Base-by-base conservation (phyloP, 2,888 invertebrate genomes). In the Drosophila neonasuta region DNA sequence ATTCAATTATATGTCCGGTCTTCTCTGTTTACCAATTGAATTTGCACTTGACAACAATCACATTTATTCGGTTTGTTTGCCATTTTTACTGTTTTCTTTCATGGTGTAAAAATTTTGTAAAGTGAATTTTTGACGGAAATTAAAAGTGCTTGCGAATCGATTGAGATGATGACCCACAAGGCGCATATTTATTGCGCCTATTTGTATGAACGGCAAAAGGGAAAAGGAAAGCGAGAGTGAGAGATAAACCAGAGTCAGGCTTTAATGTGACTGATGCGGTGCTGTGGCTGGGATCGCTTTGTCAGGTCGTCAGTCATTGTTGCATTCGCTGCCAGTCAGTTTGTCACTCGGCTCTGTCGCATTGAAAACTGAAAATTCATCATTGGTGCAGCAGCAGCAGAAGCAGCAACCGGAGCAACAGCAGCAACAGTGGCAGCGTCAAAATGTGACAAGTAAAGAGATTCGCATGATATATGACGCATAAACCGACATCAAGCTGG, bases 391-490 rank as follows among this genome's bases (percentile, higher is more conserved):
- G 54, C 56, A 64, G 50, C 63, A 64, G 65, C 30, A 41, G 55
- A 44, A 13, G 20, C 32, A 41, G 62, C 56, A 58, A 24, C 24
- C 49, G 54, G 13, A 13, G 20, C 39, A 41, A 60, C 56, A 55
- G 52, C 15, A 42, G 9, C 32, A 13, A 51, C 17, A 20, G 13
- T 30, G 34, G 44, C 48, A 62, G 44, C 39, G 32, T 32, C 42
- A 54, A 65, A 83, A 72, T 73, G 71, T 86, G 84, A 83, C 86
- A 86, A 65, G 63, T 62, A 71, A 69, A 71, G 86, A 69, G 81
- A 78, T 72, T 68, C 77, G 54, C 68, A 77, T 83, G 86, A 83
- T 83, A 83, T 86, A 83, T 84, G 86, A 84, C 73, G 75, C 79
- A 80, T 69, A 78, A 83, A 69, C 67, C 67, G 86, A 74, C 79